A percentile compares a stretch with the other conserved stretches of the same genome.
phyloP scores from a whole-genome alignment of 1,140 invertebrate species.

The Idris sp. region DNA sequence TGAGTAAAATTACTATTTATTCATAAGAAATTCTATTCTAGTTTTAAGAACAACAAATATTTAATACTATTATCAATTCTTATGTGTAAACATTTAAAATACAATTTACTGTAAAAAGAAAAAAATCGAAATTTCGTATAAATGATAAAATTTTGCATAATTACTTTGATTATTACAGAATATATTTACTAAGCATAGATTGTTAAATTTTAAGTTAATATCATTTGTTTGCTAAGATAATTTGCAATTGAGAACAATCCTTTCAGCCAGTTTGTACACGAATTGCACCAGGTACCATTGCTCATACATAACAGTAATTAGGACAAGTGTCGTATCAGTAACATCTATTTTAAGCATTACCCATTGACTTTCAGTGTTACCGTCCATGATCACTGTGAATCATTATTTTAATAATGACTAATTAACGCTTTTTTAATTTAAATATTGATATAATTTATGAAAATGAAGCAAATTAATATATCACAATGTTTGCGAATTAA shows the following conservation, averaged over 20 bases:
- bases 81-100: too few species aligned
- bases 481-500: conserved; percentile 1
- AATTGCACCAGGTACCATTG: conserved; percentile 32
- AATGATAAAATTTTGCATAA: too few species aligned
- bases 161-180: too few species aligned
- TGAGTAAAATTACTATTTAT: too few species aligned
- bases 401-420: conserved; percentile 42
- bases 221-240: not conserved
- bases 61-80: too few species aligned
- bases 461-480: conserved; percentile 2
- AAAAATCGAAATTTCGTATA: too few species aligned
- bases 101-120: too few species aligned
- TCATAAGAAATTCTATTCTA: too few species aligned
- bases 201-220: not conserved
- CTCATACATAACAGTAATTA: conserved; percentile 37
- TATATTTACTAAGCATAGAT: too few species aligned
- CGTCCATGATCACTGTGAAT: conserved; percentile 37
- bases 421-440: conserved; percentile 47
- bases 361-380: conserved; percentile 58
- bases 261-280: conserved; percentile 6
- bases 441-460: conserved; percentile 25
- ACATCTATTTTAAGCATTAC: conserved; percentile 53
- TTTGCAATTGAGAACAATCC: not conserved
- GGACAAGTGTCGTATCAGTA: conserved; percentile 44
- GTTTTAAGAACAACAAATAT: too few species aligned